Conservation (phyloP, 2,113 vertebrate genomes). For the Muntiacus muntjak region DNA sequence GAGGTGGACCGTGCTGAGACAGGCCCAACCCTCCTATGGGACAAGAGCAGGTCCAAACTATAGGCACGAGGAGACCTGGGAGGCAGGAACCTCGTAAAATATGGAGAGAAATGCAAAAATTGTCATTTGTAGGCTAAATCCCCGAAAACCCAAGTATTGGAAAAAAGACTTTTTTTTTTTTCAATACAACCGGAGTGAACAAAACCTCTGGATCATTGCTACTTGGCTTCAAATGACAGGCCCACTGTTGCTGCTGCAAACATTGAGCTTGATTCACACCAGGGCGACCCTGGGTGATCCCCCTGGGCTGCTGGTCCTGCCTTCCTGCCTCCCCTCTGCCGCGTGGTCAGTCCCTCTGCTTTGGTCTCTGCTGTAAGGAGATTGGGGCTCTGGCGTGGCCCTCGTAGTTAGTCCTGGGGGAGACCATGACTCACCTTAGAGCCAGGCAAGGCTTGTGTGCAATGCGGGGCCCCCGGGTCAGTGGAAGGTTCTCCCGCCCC, state of each 20-base stretch:
- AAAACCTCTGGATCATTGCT: not conserved
- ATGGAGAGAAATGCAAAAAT: accelerated
- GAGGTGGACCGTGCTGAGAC: not conserved
- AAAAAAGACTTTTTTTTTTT: not conserved
- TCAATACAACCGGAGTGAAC: not conserved
- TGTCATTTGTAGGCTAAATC: not conserved
- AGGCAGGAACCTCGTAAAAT: accelerated
- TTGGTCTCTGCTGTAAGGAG: accelerated
- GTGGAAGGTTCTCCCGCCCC: not conserved
- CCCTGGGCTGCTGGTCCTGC: not conserved
- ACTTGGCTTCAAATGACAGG: not conserved
- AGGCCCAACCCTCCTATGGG: not conserved
- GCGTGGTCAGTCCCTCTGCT: not conserved
- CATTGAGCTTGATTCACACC: no score
- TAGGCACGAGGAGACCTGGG: accelerated
- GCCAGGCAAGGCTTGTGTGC: not conserved
- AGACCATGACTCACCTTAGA: accelerated
- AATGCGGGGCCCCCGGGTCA: accelerated
- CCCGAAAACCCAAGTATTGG: not conserved
- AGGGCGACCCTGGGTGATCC: not conserved
- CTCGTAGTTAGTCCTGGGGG: accelerated
- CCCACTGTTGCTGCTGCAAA: accelerated
- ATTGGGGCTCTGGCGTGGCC: not conserved
- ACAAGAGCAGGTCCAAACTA: not conserved
- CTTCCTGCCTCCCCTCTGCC: not conserved